Evolutionary conservation across 2,888 invertebrate species (phyloP), one percentile per base, ranked within the genome.

Genomic region (Hecatera dysodea): DNA sequence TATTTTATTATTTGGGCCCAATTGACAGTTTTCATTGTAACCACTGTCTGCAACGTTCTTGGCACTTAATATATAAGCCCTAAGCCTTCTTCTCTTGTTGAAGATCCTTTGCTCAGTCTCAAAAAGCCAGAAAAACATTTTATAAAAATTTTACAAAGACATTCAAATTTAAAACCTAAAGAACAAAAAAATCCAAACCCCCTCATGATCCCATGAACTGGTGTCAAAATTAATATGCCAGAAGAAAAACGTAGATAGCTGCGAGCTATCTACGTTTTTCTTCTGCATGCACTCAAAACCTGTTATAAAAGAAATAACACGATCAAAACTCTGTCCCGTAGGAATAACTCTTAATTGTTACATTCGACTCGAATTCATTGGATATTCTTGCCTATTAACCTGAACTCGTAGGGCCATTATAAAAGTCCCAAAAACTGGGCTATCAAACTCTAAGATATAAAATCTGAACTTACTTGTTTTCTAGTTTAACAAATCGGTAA

Each of bases 321-420:
- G 46, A 56, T 48, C 39, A 15, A 63, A 63, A 42, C 48, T 48
- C 1, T 39, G 8, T 33, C 15, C 33, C 55, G 2, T 15, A 42
- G 42, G 72, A 22, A 56, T 62, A 60, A 33, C 71, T 62, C 39
- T n/a, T 72, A 72, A 72, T 63, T 72, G 55, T 72, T 50, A 46
- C 62, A 24, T 42, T 19, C 29, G 11, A n/a, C 36, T 72, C n/a
- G 33, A 50, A 50, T 48, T 33, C 42, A 36, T 50, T 55, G 62
- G 29, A 39, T 39, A 56, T 46, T 46, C 39, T 72, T 42, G n/a
- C n/a, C 39, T 12, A 46, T 60, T 46, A 33, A 22, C 24, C 7
- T 56, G 4, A n/a, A 46, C 29, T 46, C 5, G 2, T 12, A 22
- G 24, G 24, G 15, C 15, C 12, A 15, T 39, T 24, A 22, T 2